Evolutionary conservation across 2,888 invertebrate species (phyloP), one percentile per base, ranked within the genome.

Genomic region (Drosophila vallismaia): DNA sequence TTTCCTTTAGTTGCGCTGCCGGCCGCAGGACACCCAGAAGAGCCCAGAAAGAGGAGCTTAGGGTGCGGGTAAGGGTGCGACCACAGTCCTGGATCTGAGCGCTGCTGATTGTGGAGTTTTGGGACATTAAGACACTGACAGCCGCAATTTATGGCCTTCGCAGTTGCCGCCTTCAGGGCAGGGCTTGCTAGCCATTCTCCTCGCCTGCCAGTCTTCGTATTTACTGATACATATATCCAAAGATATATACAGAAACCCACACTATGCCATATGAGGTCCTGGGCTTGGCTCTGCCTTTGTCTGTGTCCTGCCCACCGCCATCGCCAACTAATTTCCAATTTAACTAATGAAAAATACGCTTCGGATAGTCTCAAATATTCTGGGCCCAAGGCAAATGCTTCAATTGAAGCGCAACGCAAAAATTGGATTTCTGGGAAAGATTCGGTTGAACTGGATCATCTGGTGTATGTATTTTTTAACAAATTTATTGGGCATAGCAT

Each of bases 61-160:
- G 33, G 29, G 42, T 19, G 40, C 42, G 60, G 9, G 19, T 46
- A 26, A 50, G 26, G 50, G 53, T 50, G 59, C 42, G 56, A 44
- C 44, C 44, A 44, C 44, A 44, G 24, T 44, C 24, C 44, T 24
- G 44, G 44, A 44, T 44, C 44, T 76, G 70, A 62, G 31, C 67
- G 73, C 76, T 87, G 87, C 86, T 84, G 89, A 85, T 90, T 90
- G 88, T 88, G 86, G 89, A 79, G 88, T 89, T 88, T 88, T 80
- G 78, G 88, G 89, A 86, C 89, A 89, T 89, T 89, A 89, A 89
- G 88, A 79, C 79, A 89, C 80, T 90, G 89, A 89, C 89, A 89
- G 89, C 74, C 88, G 63, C 84, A 90, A 90, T 89, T 90, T 89
- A 89, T 83, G 75, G 67, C 88, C 76, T 82, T 68, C 69, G 76